These are phyloP conservation scores for Spondyliosoma cantharus DNA, from an alignment of 2,797 vertebrate species.

Conservation along the genomic window DNA sequence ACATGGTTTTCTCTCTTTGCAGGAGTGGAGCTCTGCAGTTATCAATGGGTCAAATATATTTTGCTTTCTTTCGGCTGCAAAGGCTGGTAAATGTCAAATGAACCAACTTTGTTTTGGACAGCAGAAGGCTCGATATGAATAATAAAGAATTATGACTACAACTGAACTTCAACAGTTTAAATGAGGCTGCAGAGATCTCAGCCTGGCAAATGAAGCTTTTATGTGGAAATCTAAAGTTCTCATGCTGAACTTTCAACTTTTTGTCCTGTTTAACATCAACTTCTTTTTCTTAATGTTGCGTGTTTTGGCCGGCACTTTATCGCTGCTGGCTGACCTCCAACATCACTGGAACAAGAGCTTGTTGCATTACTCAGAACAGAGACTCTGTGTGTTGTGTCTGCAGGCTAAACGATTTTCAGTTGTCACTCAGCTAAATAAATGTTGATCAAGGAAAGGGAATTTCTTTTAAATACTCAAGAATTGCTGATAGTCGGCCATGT, in stretches of 20 bases:
- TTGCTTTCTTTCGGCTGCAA: too few relatives aligned
- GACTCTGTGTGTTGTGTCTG: background rate
- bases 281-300: background rate
- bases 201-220: background rate
- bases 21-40: too few relatives aligned
- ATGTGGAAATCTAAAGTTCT: background rate
- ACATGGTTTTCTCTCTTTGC: too few relatives aligned
- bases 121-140: too few relatives aligned
- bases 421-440: background rate
- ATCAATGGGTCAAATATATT: too few relatives aligned
- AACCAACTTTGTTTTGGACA: background rate
- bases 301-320: constrained; percentile 2
- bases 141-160: too few relatives aligned
- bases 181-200: background rate
- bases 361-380: background rate
- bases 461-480: background rate
- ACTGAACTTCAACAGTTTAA: background rate
- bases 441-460: background rate
- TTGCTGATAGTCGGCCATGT: background rate
- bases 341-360: background rate
- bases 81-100: too few relatives aligned
- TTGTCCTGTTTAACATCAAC: background rate
- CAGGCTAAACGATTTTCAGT: background rate
- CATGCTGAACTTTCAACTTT: background rate
- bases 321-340: background rate